Percentiles rank a stretch among this genome's conserved stretches.
phyloP scores from a whole-genome alignment of 2,888 invertebrate species.

The Cancer borealis region DNA sequence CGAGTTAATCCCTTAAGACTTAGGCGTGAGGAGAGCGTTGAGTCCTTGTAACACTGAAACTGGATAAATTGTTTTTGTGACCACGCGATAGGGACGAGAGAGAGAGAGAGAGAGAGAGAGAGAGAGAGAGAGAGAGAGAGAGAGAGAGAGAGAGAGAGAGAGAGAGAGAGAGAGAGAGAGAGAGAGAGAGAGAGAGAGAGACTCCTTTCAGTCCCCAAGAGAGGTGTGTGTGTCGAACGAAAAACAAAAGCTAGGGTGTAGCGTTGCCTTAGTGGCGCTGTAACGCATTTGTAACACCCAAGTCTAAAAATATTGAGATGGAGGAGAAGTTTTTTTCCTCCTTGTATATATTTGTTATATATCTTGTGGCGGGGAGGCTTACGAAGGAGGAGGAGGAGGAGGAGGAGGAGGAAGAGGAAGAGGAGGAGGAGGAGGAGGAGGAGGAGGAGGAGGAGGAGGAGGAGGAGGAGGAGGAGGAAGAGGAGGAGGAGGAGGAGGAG shows the following conservation, averaged over 20 bases:
- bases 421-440: no score
- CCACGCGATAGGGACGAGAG: neutral
- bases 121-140: no score
- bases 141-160: no score
- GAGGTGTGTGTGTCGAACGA: neutral
- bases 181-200: no score
- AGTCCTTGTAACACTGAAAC: neutral
- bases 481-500: neutral
- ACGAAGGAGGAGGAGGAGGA: neutral
- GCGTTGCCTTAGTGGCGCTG: neutral
- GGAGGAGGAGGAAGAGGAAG: no score
- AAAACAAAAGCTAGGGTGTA: neutral
- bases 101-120: no score
- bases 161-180: no score
- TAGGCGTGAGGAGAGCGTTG: neutral
- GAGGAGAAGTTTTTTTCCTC: neutral
- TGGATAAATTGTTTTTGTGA: neutral
- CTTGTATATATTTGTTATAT: neutral
- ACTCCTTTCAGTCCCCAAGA: no score
- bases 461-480: no score
- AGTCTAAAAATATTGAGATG: neutral
- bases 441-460: no score
- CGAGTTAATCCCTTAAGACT: neutral
- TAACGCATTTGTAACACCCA: neutral
- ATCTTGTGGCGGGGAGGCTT: neutral